Percentiles rank a stretch among this genome's conserved stretches.
These are phyloP conservation scores for Xiphorhynchus erythropygius DNA, from an alignment of 2,797 vertebrate genomes.

Conservation along the genomic window DNA sequence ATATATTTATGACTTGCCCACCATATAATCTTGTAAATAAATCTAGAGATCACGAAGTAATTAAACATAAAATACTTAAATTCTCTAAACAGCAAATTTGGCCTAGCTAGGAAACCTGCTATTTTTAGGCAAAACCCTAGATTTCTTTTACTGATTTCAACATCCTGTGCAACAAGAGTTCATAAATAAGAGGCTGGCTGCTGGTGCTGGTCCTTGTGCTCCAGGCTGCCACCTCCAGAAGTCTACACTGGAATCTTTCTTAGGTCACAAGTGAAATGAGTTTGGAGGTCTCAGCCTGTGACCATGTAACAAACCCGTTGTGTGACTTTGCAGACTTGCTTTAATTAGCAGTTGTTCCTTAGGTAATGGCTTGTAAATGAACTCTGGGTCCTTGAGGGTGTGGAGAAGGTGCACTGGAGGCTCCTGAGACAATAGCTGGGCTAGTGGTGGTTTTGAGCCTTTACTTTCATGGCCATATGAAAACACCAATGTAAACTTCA, in stretches of 20 bases:
- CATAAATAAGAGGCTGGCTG: constrained; percentile 37
- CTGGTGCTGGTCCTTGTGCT: constrained; percentile 30
- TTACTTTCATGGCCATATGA: background rate
- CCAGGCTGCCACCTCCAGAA: constrained; percentile 29
- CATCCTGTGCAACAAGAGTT: constrained; percentile 58
- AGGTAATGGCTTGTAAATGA: background rate
- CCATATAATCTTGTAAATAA: background rate
- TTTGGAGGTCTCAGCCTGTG: constrained; percentile 31
- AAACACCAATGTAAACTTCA: background rate
- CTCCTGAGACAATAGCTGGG: background rate
- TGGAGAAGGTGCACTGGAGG: background rate
- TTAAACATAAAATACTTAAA: background rate
- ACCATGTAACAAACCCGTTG: background rate
- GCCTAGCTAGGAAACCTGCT: background rate
- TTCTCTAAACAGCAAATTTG: background rate
- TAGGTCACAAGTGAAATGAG: constrained; percentile 30
- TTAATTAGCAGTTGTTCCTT: background rate
- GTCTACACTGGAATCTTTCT: background rate
- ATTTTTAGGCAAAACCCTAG: background rate
- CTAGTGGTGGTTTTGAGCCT: background rate
- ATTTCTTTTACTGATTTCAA: constrained; percentile 42
- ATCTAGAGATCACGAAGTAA: background rate
- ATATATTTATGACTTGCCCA: background rate
- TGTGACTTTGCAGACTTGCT: constrained; percentile 1
- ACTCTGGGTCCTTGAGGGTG: background rate